phyloP scores from a whole-genome alignment of 2,888 invertebrate species.

The Eristalis pertinax region DNA sequence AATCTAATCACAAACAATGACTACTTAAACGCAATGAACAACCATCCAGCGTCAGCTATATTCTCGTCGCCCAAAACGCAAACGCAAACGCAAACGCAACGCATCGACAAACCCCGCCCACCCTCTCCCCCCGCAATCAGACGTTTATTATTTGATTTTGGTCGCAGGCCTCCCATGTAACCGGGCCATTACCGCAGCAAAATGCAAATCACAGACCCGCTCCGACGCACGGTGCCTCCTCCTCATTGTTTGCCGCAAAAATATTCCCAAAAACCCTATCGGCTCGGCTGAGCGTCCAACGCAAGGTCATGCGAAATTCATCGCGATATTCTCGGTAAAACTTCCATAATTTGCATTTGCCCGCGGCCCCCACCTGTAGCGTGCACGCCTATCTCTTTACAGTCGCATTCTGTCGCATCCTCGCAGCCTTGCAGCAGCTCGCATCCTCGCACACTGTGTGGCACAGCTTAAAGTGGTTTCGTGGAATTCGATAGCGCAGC shows the following conservation, averaged over 20 bases:
- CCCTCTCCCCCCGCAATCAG: background rate
- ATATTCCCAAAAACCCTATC: background rate
- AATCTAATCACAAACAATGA: background rate
- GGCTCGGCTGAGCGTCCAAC: background rate
- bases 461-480: background rate
- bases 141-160: slow-evolving; percentile 8
- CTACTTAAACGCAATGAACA: background rate
- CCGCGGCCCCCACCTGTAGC: background rate
- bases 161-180: background rate
- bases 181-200: slow-evolving; percentile 3
- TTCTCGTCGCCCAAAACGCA: background rate
- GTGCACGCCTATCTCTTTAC: background rate
- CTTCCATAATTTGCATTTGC: background rate
- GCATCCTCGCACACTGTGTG: background rate
- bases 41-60: background rate
- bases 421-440: no score
- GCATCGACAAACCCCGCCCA: no score
- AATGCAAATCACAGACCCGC: slow-evolving; percentile 4
- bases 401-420: no score
- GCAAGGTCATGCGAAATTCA: background rate
- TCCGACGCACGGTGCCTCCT: no score
- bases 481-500: background rate
- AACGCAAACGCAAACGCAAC: background rate
- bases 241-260: slow-evolving; percentile 5
- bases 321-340: no score